Evolutionary conservation across 64 coral and sea anemone genomes (phyloP).

Genomic region (Stichodactyla helianthus): DNA sequence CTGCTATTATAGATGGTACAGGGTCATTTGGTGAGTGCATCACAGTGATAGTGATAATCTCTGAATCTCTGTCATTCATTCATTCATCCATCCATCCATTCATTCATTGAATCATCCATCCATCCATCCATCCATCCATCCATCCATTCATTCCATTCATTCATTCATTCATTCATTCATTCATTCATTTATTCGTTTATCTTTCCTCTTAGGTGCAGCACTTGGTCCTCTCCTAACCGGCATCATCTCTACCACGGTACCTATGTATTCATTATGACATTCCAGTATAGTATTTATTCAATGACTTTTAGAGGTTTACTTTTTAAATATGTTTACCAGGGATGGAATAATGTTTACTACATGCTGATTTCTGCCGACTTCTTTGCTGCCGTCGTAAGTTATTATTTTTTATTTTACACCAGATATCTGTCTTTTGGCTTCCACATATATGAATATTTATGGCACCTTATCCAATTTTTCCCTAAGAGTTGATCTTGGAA

Average conservation of each 20-base stretch:
- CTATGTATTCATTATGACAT: conserved; percentile 8
- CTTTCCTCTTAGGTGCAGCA: conserved; percentile 63
- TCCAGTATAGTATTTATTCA: not conserved
- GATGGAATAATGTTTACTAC: conserved; percentile 97
- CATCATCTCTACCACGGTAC: conserved; percentile 83
- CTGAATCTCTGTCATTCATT: no score
- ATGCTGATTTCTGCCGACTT: conserved; percentile 83
- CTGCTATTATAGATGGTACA: conserved; percentile 97
- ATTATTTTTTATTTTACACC: not conserved
- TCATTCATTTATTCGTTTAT: not conserved
- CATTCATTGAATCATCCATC: no score
- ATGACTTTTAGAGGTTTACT: not conserved
- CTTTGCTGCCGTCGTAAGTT: conserved; percentile 88
- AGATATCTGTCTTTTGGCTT: not conserved
- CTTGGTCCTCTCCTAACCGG: conserved; percentile 85
- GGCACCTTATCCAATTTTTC: not conserved
- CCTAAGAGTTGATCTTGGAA: no score
- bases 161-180: not conserved
- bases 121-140: no score
- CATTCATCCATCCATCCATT: not conserved
- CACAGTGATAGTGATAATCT: not conserved
- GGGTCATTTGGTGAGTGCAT: conserved; percentile 75
- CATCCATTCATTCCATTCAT: not conserved
- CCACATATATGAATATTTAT: not conserved
- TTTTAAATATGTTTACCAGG: conserved; percentile 32